Base-by-base conservation (phyloP, 1,140 invertebrate species). In the Anastrepha ludens region DNA sequence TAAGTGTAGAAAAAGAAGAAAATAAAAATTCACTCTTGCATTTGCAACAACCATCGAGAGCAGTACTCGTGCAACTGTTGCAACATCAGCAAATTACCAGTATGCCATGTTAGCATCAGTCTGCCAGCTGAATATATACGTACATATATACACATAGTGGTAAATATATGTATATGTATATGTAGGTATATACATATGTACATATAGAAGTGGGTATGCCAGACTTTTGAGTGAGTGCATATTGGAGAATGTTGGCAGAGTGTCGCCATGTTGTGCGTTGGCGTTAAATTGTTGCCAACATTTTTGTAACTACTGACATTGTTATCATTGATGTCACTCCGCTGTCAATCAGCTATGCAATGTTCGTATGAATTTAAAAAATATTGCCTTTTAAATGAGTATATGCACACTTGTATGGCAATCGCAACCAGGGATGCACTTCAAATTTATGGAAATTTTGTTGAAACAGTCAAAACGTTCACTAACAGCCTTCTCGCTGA, bases 51-150 rank as follows among this genome's bases (percentile, higher is more conserved):
- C 29, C 67, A 47, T 44, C 67, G 41, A 81, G 44, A 13, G 74
- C 44, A 50, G 47, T 41, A 55, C 74, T 81, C 74, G 11, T 81
- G 74, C 74, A 81, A 81, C 74, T 81, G 74, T 81, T 81, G 74
- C 74, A 81, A 81, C 74, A 81, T 81, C 74, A 81, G 74, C 74
- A 81, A 58, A 81, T 81, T 81, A 55, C 74, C 74, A 81, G 47
- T 81, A 55, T 81, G 74, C 47, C 74, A 17, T 81, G 47, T 81
- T 20, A 50, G 41, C 47, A 74, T 74, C 70, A 39, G 41, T 44
- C 70, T 47, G 15, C 13, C 70, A 47, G 41, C 17, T 15, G 15
- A 0, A 81, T 58, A 55, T 8, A 47, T 20, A 74, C 15, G 47
- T 50, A 74, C 17, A 15, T 47, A n/a, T n/a, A 6, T 50, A 7